phyloP scores from a whole-genome alignment of 2,888 invertebrate species.

The Idaea straminata region DNA sequence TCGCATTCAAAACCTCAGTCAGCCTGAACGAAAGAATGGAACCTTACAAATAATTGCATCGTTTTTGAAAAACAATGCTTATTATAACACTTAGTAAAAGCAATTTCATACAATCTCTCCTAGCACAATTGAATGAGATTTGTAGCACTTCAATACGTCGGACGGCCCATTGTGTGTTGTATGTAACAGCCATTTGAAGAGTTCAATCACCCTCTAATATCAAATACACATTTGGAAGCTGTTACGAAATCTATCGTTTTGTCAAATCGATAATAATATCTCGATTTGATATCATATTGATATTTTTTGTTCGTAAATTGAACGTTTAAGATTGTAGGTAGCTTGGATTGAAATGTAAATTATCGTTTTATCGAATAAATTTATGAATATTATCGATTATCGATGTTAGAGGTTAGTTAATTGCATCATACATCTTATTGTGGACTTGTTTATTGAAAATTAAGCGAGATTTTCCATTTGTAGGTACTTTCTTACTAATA shows the following conservation, averaged over 20 bases:
- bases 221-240: slow-evolving; percentile 31
- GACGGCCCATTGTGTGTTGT: slow-evolving; percentile 56
- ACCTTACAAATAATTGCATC: too few species aligned
- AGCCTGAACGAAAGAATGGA: too few species aligned
- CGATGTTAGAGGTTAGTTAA: background rate
- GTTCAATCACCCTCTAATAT: slow-evolving; percentile 55
- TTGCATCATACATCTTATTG: background rate
- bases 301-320: background rate
- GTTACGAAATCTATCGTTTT: background rate
- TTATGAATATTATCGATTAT: background rate
- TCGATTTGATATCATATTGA: background rate
- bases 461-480: too few species aligned
- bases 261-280: slow-evolving; percentile 1
- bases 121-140: slow-evolving; percentile 35
- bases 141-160: slow-evolving; percentile 52
- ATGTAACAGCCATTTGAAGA: slow-evolving; percentile 53
- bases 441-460: background rate
- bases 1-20: too few species aligned
- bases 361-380: background rate
- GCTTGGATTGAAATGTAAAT: background rate
- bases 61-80: background rate
- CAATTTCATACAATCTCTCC: background rate
- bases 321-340: slow-evolving; percentile 1
- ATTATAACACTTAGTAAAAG: background rate
- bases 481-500: too few species aligned